These are phyloP conservation scores for Polietes domitor DNA, from an alignment of 2,888 invertebrate genomes.

Conservation along the genomic window DNA sequence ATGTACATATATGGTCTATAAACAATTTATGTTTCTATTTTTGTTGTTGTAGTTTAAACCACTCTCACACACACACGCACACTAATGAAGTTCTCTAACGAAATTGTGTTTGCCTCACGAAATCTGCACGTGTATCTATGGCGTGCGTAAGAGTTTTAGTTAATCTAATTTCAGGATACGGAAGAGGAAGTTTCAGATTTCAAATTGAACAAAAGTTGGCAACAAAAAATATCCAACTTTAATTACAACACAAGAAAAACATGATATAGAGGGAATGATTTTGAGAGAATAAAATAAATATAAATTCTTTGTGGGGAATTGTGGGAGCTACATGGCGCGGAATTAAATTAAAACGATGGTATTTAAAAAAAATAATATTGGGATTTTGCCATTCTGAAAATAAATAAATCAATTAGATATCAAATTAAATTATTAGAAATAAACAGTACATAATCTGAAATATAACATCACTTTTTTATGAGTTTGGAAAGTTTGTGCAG, in stretches of 20 bases:
- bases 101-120: background rate
- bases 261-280: background rate
- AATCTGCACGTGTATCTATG: background rate
- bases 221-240: background rate
- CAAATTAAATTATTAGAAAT: too few relatives aligned
- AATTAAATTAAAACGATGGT: too few relatives aligned
- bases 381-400: too few relatives aligned
- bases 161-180: background rate
- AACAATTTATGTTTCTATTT: background rate
- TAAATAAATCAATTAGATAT: too few relatives aligned
- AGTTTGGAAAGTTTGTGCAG: too few relatives aligned
- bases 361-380: too few relatives aligned
- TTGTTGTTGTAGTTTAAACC: background rate
- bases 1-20: background rate
- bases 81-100: background rate
- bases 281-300: too few relatives aligned
- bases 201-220: background rate
- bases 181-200: slow-evolving; percentile 17
- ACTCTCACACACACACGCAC: background rate
- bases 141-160: background rate
- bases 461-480: too few relatives aligned
- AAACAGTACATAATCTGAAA: too few relatives aligned
- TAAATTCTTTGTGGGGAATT: too few relatives aligned
- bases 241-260: slow-evolving; percentile 14
- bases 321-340: too few relatives aligned